Conservation (phyloP, 2,113 vertebrate species). For the Phalacrocorax brasilianus region DNA sequence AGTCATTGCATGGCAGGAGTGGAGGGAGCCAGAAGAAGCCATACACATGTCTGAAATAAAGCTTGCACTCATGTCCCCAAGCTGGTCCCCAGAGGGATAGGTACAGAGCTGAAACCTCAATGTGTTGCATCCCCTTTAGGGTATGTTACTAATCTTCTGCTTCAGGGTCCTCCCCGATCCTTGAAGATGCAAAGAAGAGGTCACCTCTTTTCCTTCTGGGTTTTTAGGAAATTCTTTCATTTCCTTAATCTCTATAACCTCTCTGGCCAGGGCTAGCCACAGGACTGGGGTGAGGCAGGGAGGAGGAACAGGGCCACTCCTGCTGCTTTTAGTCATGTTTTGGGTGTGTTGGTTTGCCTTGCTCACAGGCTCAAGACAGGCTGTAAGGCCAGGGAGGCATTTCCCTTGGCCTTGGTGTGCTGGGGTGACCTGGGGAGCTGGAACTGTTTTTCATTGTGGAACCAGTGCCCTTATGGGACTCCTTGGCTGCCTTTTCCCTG, state of each 20-base stretch:
- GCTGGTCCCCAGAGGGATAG: not conserved
- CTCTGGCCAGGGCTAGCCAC: not conserved
- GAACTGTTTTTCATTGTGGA: not conserved
- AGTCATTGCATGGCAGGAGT: constrained; percentile 3
- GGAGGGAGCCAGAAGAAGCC: not conserved
- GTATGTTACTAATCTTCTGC: not conserved
- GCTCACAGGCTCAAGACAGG: not conserved
- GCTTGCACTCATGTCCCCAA: not conserved
- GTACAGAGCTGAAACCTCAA: not conserved
- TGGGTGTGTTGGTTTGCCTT: not conserved
- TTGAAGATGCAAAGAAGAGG: not conserved
- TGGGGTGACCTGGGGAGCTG: not conserved
- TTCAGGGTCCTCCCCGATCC: not conserved
- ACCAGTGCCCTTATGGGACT: not conserved
- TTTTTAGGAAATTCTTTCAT: not conserved
- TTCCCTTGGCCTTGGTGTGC: not conserved
- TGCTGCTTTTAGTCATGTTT: not conserved
- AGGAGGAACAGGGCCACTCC: not conserved
- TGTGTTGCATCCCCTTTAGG: not conserved
- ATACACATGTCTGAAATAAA: not conserved
- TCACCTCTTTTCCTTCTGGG: not conserved
- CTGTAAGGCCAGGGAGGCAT: not conserved
- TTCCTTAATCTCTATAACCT: not conserved
- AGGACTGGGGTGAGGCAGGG: not conserved
- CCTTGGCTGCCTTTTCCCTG: not conserved